Conservation (phyloP, 2,888 invertebrate genomes). For the Penaeus monodon region DNA sequence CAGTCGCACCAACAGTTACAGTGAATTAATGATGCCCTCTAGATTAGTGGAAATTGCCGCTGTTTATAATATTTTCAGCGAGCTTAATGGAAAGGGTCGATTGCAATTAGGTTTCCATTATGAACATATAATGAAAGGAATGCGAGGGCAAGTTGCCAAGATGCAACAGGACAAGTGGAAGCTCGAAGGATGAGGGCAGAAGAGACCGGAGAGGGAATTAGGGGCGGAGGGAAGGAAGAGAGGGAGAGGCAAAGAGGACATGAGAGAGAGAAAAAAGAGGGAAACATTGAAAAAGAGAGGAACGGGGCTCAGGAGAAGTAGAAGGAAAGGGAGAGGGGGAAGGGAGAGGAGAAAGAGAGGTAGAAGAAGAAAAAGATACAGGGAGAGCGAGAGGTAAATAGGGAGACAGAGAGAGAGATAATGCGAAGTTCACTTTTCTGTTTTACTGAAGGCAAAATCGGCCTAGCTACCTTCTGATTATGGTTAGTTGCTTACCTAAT, state of each 20-base stretch:
- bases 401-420: background rate
- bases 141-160: background rate
- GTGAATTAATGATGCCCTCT: too few relatives aligned
- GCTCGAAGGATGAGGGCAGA: background rate
- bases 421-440: too few relatives aligned
- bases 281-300: background rate
- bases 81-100: too few relatives aligned
- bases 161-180: constrained; percentile 5
- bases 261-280: background rate
- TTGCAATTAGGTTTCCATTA: too few relatives aligned
- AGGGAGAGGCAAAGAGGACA: too few relatives aligned
- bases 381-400: background rate
- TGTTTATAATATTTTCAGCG: too few relatives aligned
- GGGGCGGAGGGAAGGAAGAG: background rate
- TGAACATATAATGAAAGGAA: background rate
- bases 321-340: background rate
- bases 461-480: too few relatives aligned
- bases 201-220: background rate
- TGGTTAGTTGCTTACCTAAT: too few relatives aligned
- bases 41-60: too few relatives aligned
- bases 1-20: too few relatives aligned
- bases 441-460: too few relatives aligned
- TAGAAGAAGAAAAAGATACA: background rate
- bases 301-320: background rate
- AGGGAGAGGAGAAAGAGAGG: background rate